Evolutionary conservation across 2,888 invertebrate genomes (phyloP).

Genomic region (Laspeyria flexula): DNA sequence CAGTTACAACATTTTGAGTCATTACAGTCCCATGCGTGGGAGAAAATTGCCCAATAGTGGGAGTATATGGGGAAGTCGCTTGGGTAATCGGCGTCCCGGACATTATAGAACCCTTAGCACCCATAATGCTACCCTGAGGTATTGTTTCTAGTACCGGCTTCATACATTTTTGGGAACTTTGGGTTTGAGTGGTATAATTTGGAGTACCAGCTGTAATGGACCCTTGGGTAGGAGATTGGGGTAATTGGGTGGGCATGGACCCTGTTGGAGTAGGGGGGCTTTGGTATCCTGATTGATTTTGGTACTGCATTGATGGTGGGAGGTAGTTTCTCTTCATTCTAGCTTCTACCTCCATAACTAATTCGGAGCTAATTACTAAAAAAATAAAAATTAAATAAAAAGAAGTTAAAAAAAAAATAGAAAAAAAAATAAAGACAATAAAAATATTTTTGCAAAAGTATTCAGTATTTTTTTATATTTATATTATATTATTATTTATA

Average conservation of each 20-base stretch:
- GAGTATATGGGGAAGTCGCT: constrained; percentile 45
- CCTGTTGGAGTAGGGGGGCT: constrained; percentile 57
- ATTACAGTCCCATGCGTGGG: constrained; percentile 43
- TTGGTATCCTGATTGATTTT: constrained; percentile 57
- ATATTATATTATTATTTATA: too few species aligned
- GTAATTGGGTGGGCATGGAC: constrained; percentile 18
- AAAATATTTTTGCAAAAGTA: too few species aligned
- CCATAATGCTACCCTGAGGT: constrained; percentile 72
- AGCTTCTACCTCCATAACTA: constrained; percentile 95
- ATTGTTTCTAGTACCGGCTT: constrained; percentile 73
- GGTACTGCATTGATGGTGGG: constrained; percentile 88
- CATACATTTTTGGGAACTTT: constrained; percentile 55
- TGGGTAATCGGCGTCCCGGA: constrained; percentile 44
- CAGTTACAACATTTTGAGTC: constrained; percentile 37
- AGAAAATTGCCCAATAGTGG: constrained; percentile 38
- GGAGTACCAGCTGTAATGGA: constrained; percentile 57
- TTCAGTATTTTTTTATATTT: too few species aligned
- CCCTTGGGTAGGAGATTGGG: constrained; percentile 56
- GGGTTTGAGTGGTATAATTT: constrained; percentile 52
- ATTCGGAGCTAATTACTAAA: constrained; percentile 94
- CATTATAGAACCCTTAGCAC: constrained; percentile 53
- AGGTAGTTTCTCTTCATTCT: constrained; percentile 94
- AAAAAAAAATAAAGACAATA: constrained; percentile 40
- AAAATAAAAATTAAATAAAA: too few species aligned
- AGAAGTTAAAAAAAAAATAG: too few species aligned